A percentile compares a stretch with the other conserved stretches of the same genome.
Evolutionary conservation across 1,140 invertebrate genomes (phyloP).

Genomic region (Chrysopa pallens): DNA sequence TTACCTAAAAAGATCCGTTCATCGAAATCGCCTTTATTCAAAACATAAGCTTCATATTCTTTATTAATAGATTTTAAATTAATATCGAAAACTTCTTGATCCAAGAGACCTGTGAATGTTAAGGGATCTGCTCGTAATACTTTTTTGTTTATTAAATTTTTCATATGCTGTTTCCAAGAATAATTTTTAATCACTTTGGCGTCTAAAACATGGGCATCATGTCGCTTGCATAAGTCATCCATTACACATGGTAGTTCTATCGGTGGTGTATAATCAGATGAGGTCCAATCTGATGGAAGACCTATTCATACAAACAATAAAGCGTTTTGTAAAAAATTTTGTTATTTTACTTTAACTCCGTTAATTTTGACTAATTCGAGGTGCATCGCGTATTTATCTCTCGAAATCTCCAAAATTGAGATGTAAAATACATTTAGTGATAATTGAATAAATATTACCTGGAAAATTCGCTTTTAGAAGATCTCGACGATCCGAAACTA

Average conservation of each 20-base stretch:
- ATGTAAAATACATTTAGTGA: too few species aligned
- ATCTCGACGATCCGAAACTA: constrained; percentile 63
- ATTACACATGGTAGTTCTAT: constrained; percentile 65
- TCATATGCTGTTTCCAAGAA: constrained; percentile 62
- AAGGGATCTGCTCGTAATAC: constrained; percentile 45
- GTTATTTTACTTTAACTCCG: too few species aligned
- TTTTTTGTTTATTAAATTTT: constrained; percentile 60
- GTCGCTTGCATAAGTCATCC: constrained; percentile 61
- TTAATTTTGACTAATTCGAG: too few species aligned
- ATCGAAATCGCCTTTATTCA: constrained; percentile 88
- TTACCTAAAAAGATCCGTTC: constrained; percentile 83
- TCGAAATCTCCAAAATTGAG: too few species aligned
- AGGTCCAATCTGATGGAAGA: constrained; percentile 50
- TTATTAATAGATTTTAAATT: constrained; percentile 75
- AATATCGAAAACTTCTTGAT: constrained; percentile 51
- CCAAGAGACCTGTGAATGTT: constrained; percentile 48
- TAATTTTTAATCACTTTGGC: constrained; percentile 83
- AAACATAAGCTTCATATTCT: constrained; percentile 77
- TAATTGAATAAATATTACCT: constrained; percentile 31
- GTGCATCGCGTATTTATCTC: too few species aligned
- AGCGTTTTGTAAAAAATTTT: too few species aligned
- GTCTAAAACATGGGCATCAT: constrained; percentile 65
- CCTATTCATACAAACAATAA: constrained; percentile 31
- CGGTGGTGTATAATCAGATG: constrained; percentile 42
- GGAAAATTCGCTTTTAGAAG: constrained; percentile 70